These are phyloP conservation scores for Mirounga angustirostris DNA, from an alignment of 2,113 vertebrate species.

Conservation along the genomic window DNA sequence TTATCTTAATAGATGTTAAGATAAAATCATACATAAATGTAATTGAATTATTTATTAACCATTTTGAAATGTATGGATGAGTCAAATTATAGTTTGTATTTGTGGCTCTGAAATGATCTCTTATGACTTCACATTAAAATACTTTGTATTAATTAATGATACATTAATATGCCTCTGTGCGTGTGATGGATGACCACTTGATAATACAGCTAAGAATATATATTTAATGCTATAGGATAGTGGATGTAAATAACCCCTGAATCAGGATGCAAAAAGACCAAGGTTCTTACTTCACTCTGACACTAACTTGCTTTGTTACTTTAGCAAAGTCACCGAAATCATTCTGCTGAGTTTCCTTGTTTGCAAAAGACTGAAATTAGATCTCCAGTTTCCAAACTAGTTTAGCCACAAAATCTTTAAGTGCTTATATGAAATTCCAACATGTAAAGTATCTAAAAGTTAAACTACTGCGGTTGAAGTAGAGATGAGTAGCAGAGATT, in stretches of 20 bases:
- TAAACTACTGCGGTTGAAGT: background rate
- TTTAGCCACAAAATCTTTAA: background rate
- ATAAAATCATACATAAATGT: background rate
- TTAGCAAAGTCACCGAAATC: background rate
- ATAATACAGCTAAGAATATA: background rate
- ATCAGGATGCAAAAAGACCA: background rate
- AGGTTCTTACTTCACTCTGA: background rate
- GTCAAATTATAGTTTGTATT: constrained; percentile 18
- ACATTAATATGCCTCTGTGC: background rate
- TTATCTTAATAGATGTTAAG: background rate
- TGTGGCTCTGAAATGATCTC: background rate
- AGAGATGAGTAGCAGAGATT: background rate
- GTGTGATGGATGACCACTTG: background rate
- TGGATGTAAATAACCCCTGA: background rate
- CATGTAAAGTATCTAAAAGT: background rate
- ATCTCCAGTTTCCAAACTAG: background rate
- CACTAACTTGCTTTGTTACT: background rate
- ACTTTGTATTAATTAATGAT: background rate
- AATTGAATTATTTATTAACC: constrained; percentile 2
- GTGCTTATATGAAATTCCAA: background rate
- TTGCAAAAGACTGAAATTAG: background rate
- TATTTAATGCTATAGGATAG: background rate
- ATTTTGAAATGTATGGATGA: background rate
- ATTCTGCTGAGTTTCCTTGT: background rate
- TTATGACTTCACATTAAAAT: constrained; percentile 44